Evolutionary conservation across 2,113 vertebrate genomes (phyloP), one percentile per base, ranked within the genome.

Genomic region (cattle (Bos taurus)): DNA sequence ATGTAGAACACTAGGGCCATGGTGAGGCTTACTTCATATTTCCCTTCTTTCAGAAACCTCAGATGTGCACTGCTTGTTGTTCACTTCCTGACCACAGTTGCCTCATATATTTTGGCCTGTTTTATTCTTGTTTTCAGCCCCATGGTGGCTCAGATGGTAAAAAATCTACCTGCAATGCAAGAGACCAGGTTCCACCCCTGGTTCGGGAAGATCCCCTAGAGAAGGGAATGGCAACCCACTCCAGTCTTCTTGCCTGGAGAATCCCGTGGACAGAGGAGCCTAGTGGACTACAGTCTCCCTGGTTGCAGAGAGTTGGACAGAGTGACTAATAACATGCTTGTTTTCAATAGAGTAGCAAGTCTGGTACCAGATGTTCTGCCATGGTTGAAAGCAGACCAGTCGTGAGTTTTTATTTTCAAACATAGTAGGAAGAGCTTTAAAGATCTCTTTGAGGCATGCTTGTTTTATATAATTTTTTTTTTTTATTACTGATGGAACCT

Each of bases 331-430:
- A 77, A 15, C 71, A 67, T 50, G 40, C 33, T 82, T 89, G 33
- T n/a, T 95, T 96, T 97, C 80, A 15, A 2, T 95, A 88, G 57
- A 30, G 64, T 88, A 93, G 15, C 60, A 93, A 86, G 33, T 91
- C n/a, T 93, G 43, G 26, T 94, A 84, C n/a, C 30, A 83, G 88
- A 78, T 92, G 71, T 3, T 96, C n/a, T 81, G 25, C 94, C 30
- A 30, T 81, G 28, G 48, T 95, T 96, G 59, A 60, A 97, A 97
- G 80, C 71, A 92, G 64, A 91, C 12, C 40, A 91, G 13, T 97
- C 28, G n/a, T 92, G 67, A 93, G 16, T 78, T 94, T 86, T 94
- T 59, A 92, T 97, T 97, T 95, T 52, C n/a, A 95, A 92, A 95
- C 46, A n/a, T 52, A 91, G 86, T 74, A 90, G 64, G 57, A 94